phyloP scores from a whole-genome alignment of 2,888 invertebrate genomes.

The Biston stratarius region DNA sequence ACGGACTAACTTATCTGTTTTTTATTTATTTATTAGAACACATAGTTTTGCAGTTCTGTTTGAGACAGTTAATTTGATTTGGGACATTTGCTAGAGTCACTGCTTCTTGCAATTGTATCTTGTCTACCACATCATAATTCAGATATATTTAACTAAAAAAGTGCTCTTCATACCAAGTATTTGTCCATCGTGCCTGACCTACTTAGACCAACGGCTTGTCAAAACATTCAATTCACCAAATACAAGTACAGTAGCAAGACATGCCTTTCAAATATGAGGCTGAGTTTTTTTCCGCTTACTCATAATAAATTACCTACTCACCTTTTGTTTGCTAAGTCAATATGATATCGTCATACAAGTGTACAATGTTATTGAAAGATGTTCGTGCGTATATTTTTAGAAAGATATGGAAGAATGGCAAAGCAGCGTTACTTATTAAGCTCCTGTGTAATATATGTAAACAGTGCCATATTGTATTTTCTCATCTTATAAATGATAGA shows the following conservation, averaged over 20 bases:
- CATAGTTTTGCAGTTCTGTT: too few species aligned
- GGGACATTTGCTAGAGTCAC: too few species aligned
- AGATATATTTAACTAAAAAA: too few species aligned
- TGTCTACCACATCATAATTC: too few species aligned
- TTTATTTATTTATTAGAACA: too few species aligned
- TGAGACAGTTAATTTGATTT: too few species aligned
- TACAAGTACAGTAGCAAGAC: conserved; percentile 1
- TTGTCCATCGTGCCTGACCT: background rate
- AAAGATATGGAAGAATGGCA: background rate
- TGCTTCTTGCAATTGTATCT: too few species aligned
- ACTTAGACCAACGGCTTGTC: background rate
- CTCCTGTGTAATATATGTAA: background rate
- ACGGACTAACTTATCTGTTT: too few species aligned
- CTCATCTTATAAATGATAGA: background rate
- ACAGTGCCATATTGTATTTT: background rate
- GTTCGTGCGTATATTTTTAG: conserved; percentile 4
- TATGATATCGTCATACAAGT: conserved; percentile 1
- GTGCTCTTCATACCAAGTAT: too few species aligned
- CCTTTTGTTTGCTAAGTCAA: conserved; percentile 13
- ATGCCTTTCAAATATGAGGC: background rate
- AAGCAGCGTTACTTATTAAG: background rate
- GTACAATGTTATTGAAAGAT: conserved; percentile 9
- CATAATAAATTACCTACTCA: conserved; percentile 7
- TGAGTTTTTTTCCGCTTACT: conserved; percentile 6
- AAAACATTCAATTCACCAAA: conserved; percentile 1